These are phyloP conservation scores for Suncus etruscus DNA, from an alignment of 2,113 vertebrate species.

Conservation along the genomic window DNA sequence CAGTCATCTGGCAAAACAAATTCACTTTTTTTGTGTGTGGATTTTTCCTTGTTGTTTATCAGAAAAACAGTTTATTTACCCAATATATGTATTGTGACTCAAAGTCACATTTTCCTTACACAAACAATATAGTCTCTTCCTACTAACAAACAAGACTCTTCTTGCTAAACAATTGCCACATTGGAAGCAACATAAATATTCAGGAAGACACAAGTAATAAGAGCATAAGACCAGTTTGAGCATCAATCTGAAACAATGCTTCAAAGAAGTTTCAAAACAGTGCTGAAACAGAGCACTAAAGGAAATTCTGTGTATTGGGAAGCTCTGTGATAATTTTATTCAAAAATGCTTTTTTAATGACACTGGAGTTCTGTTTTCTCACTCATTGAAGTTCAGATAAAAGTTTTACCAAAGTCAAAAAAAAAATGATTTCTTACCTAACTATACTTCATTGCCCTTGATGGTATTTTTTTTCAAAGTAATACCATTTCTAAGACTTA, in stretches of 20 bases:
- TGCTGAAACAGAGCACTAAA: background rate
- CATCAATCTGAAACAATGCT: slow-evolving; percentile 35
- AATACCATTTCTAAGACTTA: slow-evolving; percentile 42
- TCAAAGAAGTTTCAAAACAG: slow-evolving; percentile 50
- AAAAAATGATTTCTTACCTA: slow-evolving; percentile 56
- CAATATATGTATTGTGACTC: background rate
- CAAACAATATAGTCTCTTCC: background rate
- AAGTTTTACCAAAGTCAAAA: slow-evolving; percentile 49
- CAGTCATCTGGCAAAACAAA: slow-evolving; percentile 33
- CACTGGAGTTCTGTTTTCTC: slow-evolving; percentile 56
- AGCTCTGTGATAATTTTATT: slow-evolving; percentile 50
- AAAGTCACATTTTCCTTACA: background rate
- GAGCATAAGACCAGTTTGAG: background rate
- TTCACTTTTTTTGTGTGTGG: background rate
- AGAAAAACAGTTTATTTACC: background rate
- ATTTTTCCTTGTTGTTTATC: slow-evolving; percentile 41
- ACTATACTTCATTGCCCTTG: background rate
- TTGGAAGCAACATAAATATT: slow-evolving; percentile 19
- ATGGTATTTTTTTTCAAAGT: slow-evolving; percentile 56
- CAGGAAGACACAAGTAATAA: slow-evolving; percentile 40
- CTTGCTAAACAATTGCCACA: slow-evolving; percentile 36
- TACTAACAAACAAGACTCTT: background rate
- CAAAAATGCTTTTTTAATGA: slow-evolving; percentile 42
- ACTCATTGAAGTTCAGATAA: slow-evolving; percentile 56
- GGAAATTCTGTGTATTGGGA: slow-evolving; percentile 26